These are phyloP conservation scores for Condylura cristata DNA, from an alignment of 2,113 vertebrate species.

Conservation along the genomic window DNA sequence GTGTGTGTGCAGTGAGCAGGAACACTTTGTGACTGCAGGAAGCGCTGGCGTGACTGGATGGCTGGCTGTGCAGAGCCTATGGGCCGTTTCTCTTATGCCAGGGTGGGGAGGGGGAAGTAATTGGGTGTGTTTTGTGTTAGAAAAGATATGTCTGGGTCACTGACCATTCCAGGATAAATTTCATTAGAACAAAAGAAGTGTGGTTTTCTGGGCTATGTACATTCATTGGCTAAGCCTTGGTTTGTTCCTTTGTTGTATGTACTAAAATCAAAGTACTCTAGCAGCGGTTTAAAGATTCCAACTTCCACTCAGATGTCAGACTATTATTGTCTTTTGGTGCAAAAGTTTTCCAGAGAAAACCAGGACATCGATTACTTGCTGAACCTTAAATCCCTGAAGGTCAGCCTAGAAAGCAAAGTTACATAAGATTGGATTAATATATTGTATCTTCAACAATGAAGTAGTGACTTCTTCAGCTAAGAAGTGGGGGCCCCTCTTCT, in stretches of 20 bases:
- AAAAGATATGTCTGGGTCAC: conserved; percentile 58
- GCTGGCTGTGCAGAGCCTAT: conserved; percentile 20
- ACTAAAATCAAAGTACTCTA: neutral
- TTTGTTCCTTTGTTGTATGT: neutral
- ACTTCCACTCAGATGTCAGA: neutral
- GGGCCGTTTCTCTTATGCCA: neutral
- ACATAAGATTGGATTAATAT: neutral
- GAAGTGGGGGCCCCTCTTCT: neutral
- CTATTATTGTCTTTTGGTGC: neutral
- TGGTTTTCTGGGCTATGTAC: neutral
- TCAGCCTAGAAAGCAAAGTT: neutral
- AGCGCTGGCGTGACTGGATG: neutral
- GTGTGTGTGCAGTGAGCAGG: neutral
- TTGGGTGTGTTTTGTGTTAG: conserved; percentile 69
- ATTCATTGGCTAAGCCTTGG: neutral
- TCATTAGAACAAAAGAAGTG: neutral
- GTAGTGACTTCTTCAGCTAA: neutral
- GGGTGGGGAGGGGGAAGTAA: conserved; percentile 36
- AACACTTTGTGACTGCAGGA: conserved; percentile 33
- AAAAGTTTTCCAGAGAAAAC: neutral
- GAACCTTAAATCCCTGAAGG: neutral
- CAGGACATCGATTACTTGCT: neutral
- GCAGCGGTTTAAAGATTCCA: neutral
- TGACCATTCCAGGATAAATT: neutral
- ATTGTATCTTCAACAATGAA: neutral